Percentiles rank a stretch among this genome's conserved stretches.
Conservation (phyloP, 2,113 vertebrate genomes). For the Enhydra lutris region DNA sequence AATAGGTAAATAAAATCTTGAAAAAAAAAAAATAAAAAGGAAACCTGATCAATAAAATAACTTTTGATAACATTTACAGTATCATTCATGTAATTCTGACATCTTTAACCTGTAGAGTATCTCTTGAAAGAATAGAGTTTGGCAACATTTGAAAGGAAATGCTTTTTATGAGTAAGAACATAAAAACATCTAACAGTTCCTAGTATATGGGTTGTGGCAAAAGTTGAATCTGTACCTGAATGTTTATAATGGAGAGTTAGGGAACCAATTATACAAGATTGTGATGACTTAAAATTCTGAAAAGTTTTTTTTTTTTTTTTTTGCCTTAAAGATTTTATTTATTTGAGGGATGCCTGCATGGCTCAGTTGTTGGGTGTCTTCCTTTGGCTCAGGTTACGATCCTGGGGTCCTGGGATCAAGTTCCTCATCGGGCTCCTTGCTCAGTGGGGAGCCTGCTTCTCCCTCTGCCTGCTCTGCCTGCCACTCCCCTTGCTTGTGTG, state of each 20-base stretch:
- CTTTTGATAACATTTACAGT: neutral
- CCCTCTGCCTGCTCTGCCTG: too few species aligned
- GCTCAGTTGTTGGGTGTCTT: too few species aligned
- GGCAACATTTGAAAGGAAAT: neutral
- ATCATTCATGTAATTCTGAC: neutral
- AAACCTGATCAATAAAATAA: neutral
- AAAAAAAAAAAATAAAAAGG: neutral
- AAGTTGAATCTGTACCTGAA: neutral
- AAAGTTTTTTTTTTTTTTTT: too few species aligned
- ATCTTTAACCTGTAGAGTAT: neutral
- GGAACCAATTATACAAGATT: neutral
- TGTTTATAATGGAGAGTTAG: neutral
- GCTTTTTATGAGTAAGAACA: neutral
- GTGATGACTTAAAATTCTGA: conserved; percentile 6
- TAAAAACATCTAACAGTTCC: neutral
- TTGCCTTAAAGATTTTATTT: neutral
- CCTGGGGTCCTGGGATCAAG: too few species aligned
- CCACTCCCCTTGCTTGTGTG: too few species aligned
- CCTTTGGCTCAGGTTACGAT: too few species aligned
- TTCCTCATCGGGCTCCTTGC: too few species aligned
- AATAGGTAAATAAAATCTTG: too few species aligned
- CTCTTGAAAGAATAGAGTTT: conserved; percentile 14
- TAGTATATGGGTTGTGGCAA: neutral
- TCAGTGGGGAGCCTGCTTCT: too few species aligned
- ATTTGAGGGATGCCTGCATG: neutral